Base-by-base conservation (phyloP, 1,140 invertebrate genomes). In the Lineus longissimus region DNA sequence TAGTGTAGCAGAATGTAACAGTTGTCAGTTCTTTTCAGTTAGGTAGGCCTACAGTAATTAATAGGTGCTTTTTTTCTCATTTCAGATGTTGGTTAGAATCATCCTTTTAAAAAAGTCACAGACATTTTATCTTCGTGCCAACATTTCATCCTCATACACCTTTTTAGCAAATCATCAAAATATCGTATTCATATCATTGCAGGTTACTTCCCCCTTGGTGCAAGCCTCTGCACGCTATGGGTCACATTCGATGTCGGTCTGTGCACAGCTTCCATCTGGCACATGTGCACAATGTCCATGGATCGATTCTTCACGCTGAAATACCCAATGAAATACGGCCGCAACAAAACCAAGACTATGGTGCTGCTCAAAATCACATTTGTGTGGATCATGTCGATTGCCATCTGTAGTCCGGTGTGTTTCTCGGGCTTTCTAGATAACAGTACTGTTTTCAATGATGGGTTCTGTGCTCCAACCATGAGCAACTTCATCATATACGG, bases 221-320 rank as follows among this genome's bases (percentile, higher is more conserved):
- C 91, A 47, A 86, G 87, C 41, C 91, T 93, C 87, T 97, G 94
- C 82, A 93, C 94, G 77, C 86, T 96, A 36, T 96, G 95, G 85
- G 91, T 93, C 55, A 94, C 93, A 1, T 93, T 91, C 68, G 94
- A 97, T 80, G 94, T 97, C n/a, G 84, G 96, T 31, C 91, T 93
- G 59, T 97, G 94, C 76, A 94, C 92, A 0, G 90, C 92, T 7
- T 93, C 91, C 72, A 97, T 97, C 75, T 90, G 95, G 87, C 95
- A 97, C 86, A 96, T 97, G 93, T 95, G 93, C 77, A 94, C 93
- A 82, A 97, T 97, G 77, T 93, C 91, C 40, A 85, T 97, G 66
- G 93, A 93, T 64, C 87, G 94, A 71, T 82, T 67, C 68, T 81
- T 82, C 63, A 79, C 76, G 0, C 69, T 81, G 30, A 75, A 76